phyloP scores from a whole-genome alignment of 2,113 vertebrate species.

The Centrocercus urophasianus region DNA sequence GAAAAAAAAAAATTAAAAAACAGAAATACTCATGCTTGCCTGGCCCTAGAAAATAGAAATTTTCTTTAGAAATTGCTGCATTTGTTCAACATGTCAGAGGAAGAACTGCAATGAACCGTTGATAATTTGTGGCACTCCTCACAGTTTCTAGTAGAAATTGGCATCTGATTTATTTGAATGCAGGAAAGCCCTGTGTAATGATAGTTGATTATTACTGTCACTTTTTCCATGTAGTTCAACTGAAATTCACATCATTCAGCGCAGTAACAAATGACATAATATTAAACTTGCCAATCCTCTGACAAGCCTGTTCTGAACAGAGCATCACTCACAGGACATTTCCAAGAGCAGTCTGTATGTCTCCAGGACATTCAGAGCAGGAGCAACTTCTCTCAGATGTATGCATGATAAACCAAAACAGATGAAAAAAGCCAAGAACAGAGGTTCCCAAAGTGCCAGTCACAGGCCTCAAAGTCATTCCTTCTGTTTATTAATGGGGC shows the following conservation, averaged over 20 bases:
- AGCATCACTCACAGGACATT: background rate
- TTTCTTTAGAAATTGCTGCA: background rate
- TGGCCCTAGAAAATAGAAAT: background rate
- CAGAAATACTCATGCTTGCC: background rate
- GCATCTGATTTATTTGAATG: conserved; percentile 22
- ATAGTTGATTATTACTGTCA: conserved; percentile 16
- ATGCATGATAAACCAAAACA: background rate
- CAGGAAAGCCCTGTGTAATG: background rate
- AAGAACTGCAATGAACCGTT: background rate
- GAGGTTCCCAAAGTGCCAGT: background rate
- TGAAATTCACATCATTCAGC: conserved; percentile 14
- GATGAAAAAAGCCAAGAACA: background rate
- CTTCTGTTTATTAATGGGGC: rapidly evolving
- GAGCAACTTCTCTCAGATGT: background rate
- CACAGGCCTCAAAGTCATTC: background rate
- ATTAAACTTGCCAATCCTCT: background rate
- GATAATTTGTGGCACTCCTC: background rate
- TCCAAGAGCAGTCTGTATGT: background rate
- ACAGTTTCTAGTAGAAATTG: background rate
- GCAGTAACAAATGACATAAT: background rate
- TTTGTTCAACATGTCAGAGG: background rate
- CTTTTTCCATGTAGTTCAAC: conserved; percentile 33
- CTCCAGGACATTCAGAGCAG: background rate
- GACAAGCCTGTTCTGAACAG: background rate
- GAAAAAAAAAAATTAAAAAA: background rate